Conservation (phyloP, 1,140 invertebrate species). For the Trialeurodes vaporariorum region DNA sequence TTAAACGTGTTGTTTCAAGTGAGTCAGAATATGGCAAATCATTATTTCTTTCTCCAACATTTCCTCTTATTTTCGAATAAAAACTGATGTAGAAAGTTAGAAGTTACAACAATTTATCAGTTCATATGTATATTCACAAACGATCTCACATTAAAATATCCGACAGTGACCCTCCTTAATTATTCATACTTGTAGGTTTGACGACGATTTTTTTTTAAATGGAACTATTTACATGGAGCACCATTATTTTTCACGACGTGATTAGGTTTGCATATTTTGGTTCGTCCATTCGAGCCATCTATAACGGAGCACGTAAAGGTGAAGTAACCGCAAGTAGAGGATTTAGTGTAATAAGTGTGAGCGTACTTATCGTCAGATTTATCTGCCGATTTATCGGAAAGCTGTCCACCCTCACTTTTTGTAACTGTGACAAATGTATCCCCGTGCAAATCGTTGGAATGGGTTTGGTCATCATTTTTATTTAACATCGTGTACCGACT, state of each 20-base stretch:
- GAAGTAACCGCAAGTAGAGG: slow-evolving; percentile 71
- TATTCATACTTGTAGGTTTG: too few species aligned
- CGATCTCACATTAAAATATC: too few species aligned
- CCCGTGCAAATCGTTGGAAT: slow-evolving; percentile 30
- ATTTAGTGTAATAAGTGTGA: slow-evolving; percentile 72
- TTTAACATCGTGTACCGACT: neutral
- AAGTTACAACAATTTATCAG: too few species aligned
- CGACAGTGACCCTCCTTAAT: too few species aligned
- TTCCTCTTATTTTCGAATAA: too few species aligned
- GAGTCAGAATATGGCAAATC: too few species aligned
- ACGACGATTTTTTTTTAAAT: too few species aligned
- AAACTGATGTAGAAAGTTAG: too few species aligned
- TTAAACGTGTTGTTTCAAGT: too few species aligned
- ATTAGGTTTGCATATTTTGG: slow-evolving; percentile 68
- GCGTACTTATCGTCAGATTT: slow-evolving; percentile 44
- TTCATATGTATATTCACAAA: too few species aligned
- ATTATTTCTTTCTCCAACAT: too few species aligned
- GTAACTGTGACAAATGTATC: slow-evolving; percentile 52
- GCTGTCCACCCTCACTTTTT: slow-evolving; percentile 59
- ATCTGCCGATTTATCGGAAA: slow-evolving; percentile 39
- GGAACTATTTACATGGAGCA: neutral
- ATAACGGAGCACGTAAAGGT: slow-evolving; percentile 70
- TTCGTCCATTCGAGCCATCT: slow-evolving; percentile 57
- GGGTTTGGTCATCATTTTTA: slow-evolving; percentile 3
- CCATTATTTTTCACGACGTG: slow-evolving; percentile 5